Evolutionary conservation across 1,140 invertebrate species (phyloP).

Genomic region (Heliconius congener): DNA sequence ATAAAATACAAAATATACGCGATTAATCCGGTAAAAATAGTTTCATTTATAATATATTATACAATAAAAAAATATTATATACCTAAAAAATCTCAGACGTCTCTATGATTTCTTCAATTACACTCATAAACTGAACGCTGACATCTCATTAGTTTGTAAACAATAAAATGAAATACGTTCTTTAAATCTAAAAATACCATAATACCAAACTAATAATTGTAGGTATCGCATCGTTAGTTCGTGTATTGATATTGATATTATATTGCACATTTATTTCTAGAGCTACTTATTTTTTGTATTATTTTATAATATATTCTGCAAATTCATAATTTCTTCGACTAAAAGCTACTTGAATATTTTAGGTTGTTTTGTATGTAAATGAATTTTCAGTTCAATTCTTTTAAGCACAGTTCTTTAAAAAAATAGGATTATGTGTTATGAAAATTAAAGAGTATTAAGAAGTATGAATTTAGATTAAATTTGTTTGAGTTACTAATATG

Average conservation of each 20-base stretch:
- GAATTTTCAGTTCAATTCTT: too few species aligned
- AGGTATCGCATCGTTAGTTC: background rate
- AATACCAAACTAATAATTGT: constrained; percentile 12
- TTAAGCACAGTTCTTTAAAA: too few species aligned
- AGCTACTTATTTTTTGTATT: background rate
- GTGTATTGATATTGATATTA: background rate
- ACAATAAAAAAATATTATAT: background rate
- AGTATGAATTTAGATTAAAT: too few species aligned
- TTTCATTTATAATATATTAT: too few species aligned
- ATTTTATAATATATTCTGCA: background rate
- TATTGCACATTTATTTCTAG: background rate
- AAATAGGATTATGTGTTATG: too few species aligned
- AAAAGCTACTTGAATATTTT: too few species aligned
- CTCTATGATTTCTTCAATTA: background rate
- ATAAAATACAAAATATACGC: too few species aligned
- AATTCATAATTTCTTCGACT: background rate
- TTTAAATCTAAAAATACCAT: constrained; percentile 24
- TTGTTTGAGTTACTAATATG: too few species aligned
- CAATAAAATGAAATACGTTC: constrained; percentile 31
- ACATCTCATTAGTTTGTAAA: constrained; percentile 28
- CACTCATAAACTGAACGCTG: constrained; percentile 15
- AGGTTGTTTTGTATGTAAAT: too few species aligned
- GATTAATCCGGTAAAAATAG: too few species aligned
- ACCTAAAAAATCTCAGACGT: constrained; percentile 6
- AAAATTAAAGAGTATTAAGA: too few species aligned